Evolutionary conservation across 2,113 vertebrate genomes (phyloP).

Genomic region (zebrafish (Danio rerio)): DNA sequence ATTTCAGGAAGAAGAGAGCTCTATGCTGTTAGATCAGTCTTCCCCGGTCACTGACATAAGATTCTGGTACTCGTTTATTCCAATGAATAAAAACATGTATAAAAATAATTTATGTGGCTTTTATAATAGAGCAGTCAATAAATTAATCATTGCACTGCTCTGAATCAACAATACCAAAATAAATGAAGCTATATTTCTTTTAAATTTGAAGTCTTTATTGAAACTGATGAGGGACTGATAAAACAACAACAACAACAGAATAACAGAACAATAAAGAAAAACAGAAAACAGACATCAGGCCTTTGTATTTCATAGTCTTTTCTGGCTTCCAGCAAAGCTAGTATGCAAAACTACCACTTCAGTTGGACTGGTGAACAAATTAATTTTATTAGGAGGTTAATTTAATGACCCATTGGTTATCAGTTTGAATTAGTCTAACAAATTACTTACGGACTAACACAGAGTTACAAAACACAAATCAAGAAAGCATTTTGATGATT

Average conservation of each 20-base stretch:
- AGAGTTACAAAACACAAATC: not conserved
- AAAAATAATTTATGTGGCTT: not conserved
- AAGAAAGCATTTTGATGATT: not conserved
- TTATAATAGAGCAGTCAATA: not conserved
- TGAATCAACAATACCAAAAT: not conserved
- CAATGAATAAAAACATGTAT: not conserved
- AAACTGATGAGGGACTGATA: not conserved
- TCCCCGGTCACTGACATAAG: not conserved
- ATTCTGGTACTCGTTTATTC: not conserved
- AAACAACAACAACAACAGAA: not conserved
- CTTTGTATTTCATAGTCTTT: not conserved
- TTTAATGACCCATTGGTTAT: not conserved
- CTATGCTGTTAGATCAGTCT: not conserved
- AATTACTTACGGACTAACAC: not conserved
- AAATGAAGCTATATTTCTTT: not conserved
- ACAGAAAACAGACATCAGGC: not conserved
- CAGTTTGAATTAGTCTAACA: not conserved
- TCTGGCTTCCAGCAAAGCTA: not conserved
- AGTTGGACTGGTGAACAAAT: not conserved
- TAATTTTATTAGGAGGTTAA: not conserved
- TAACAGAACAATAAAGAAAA: not conserved
- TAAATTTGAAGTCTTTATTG: not conserved
- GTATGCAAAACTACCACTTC: not conserved
- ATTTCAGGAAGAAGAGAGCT: constrained; percentile 10
- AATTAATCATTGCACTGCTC: not conserved